Evolutionary conservation across 1,140 invertebrate species (phyloP).

Genomic region (Acromyrmex heyeri): DNA sequence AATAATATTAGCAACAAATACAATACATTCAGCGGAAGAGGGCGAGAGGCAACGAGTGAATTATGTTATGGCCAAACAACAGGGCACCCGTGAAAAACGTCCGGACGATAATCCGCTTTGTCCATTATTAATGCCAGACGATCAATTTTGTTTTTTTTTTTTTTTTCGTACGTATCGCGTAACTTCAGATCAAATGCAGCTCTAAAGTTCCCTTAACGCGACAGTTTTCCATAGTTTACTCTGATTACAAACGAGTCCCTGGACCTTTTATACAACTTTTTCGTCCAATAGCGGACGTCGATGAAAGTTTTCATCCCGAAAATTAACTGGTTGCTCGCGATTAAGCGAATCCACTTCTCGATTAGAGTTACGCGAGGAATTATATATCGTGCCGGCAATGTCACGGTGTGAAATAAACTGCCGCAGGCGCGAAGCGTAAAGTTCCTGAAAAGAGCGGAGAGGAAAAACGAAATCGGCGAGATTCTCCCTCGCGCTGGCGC

Average conservation of each 20-base stretch:
- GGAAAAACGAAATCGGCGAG: slow-evolving; percentile 46
- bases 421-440: not conserved
- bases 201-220: slow-evolving; percentile 18
- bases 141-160: slow-evolving; percentile 23
- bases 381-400: slow-evolving; percentile 28
- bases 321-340: slow-evolving; percentile 44
- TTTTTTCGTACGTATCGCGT: slow-evolving; percentile 28
- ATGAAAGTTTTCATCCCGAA: slow-evolving; percentile 61
- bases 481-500: slow-evolving; percentile 25
- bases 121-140: slow-evolving; percentile 43
- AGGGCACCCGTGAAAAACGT: slow-evolving; percentile 31
- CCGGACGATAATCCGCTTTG: slow-evolving; percentile 53
- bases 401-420: slow-evolving; percentile 51
- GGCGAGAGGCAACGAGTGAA: slow-evolving; percentile 38
- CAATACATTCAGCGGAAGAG: slow-evolving; percentile 39
- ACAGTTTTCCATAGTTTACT: slow-evolving; percentile 15
- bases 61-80: slow-evolving; percentile 46
- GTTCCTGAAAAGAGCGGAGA: slow-evolving; percentile 44
- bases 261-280: slow-evolving; percentile 27
- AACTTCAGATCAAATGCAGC: slow-evolving; percentile 9
- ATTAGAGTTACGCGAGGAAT: slow-evolving; percentile 57
- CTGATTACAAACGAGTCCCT: slow-evolving; percentile 36
- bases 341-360: slow-evolving; percentile 50
- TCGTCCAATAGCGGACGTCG: slow-evolving; percentile 11
- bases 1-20: slow-evolving; percentile 64